Conservation (phyloP, 2,888 invertebrate species). For the Lucinisca nassula region DNA sequence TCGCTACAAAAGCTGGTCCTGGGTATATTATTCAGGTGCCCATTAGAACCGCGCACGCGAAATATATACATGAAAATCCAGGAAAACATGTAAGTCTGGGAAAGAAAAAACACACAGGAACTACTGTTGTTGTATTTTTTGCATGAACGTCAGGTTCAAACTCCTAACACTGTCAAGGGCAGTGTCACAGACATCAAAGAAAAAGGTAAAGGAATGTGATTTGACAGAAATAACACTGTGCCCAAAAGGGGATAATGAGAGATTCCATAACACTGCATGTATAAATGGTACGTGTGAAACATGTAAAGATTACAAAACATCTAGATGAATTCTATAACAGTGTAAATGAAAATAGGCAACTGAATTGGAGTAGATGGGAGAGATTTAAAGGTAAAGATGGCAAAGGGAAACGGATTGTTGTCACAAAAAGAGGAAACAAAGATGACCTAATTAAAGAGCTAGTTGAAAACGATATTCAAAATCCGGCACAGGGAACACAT, state of each 20-base stretch:
- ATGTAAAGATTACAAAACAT: constrained; percentile 43
- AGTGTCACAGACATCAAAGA: constrained; percentile 3
- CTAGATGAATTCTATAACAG: constrained; percentile 30
- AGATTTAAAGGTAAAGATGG: not conserved
- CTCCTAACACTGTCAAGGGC: constrained; percentile 48
- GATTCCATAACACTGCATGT: constrained; percentile 43
- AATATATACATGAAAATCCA: constrained; percentile 34
- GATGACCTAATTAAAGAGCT: constrained; percentile 44
- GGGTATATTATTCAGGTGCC: constrained; percentile 58
- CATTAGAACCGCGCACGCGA: constrained; percentile 43
- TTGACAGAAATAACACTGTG: constrained; percentile 57
- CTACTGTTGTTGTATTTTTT: constrained; percentile 64
- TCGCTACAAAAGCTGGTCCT: constrained; percentile 60
- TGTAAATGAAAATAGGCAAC: constrained; percentile 17
- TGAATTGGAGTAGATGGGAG: constrained; percentile 55
- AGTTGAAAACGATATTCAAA: constrained; percentile 35
- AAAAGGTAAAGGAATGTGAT: constrained; percentile 47
- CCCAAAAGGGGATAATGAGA: constrained; percentile 49
- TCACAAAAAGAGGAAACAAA: constrained; percentile 40
- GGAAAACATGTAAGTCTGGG: constrained; percentile 35
- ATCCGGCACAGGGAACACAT: constrained; percentile 56
- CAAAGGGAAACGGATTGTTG: constrained; percentile 20
- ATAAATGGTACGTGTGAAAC: constrained; percentile 54
- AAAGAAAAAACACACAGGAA: constrained; percentile 49
- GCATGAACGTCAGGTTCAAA: constrained; percentile 66